Percentiles rank a stretch among this genome's conserved stretches.
Evolutionary conservation across 2,113 vertebrate genomes (phyloP).

Genomic region (Callocephalon fimbriatum): DNA sequence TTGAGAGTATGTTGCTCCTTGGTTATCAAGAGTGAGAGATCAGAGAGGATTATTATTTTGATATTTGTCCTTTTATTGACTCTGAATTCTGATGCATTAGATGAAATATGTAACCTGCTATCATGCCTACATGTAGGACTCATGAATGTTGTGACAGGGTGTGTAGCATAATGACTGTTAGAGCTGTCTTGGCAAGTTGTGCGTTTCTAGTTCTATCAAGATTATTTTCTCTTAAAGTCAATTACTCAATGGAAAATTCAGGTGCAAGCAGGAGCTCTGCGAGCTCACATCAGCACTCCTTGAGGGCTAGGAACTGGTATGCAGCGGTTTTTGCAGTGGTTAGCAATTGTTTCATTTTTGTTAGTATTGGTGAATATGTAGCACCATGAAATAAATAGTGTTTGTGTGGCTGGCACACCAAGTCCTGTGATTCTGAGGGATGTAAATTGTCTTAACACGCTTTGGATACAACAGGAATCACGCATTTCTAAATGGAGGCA

Average conservation of each 20-base stretch:
- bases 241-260: neutral
- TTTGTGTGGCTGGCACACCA: neutral
- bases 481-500: neutral
- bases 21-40: neutral
- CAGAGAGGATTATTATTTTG: neutral
- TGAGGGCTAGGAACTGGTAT: fast-evolving
- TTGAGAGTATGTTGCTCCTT: neutral
- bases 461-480: neutral
- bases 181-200: neutral
- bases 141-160: neutral
- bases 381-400: neutral
- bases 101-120: neutral
- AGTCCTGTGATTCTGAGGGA: neutral
- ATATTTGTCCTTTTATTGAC: neutral
- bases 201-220: neutral
- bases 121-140: fast-evolving
- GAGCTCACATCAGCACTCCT: neutral
- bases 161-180: neutral
- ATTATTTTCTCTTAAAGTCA: neutral
- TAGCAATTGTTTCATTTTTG: neutral
- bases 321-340: neutral
- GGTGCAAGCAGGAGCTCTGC: fast-evolving
- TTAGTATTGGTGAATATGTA: neutral
- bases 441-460: neutral
- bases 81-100: neutral